Evolutionary conservation across 2,797 vertebrate species (phyloP), one percentile per base, ranked within the genome.

Genomic region (Florisuga fusca): DNA sequence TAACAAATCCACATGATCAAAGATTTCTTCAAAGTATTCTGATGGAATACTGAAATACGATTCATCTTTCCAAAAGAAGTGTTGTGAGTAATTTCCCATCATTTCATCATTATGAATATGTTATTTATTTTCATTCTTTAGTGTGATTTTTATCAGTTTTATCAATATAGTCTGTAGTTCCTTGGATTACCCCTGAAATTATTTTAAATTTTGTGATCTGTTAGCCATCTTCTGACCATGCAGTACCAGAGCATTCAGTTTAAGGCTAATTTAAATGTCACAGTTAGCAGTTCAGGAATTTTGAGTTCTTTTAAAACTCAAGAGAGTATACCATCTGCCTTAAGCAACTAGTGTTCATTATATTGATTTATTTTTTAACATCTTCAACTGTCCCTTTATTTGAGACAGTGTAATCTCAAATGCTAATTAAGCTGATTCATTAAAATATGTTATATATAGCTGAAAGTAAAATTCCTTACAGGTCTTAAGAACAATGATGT

Each of bases 311-410:
- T 72, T 20, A 88, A 27, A 84, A 64, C 15, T 72, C 85, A 59
- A 19, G 20, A 86, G 66, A 15, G 15, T 92, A 84, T 86, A n/a
- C n/a, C n/a, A n/a, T n/a, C n/a, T 86, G 66, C 54, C n/a, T 94
- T 88, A 84, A 88, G 50, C 29, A 94, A 88, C 90, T 88, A 94
- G 10, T 61, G 29, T 78, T 92, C 69, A 78, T 81, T 91, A 74
- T 64, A 88, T 36, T 83, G 87, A 91, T 91, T 87, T 93, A 84
- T 88, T 91, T 90, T 75, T 94, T 69, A 91, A 78, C 20, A 12
- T 75, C 57, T 84, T 94, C 80, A 84, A 91, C 59, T 64, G 16
- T 55, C 19, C 43, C 38, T 84, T 86, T 66, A 43, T 76, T 51
- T 75, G 54, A 95, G 22, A 84, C 25, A 36, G 20, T 23, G 26